Conservation (phyloP, 1,140 invertebrate species). For the Drosophila pseudoananassae region DNA sequence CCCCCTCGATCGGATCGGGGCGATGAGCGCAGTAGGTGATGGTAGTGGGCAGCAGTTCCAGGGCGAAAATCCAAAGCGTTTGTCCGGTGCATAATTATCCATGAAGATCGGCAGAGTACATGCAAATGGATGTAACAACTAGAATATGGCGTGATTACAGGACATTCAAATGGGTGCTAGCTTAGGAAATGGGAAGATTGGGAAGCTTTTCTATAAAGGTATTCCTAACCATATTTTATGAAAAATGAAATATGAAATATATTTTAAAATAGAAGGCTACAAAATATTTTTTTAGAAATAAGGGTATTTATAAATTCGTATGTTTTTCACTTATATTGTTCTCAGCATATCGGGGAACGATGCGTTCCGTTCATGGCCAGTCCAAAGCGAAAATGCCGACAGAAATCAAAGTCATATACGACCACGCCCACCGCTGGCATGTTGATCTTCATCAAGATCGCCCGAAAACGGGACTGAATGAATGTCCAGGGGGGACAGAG, state of each 20-base stretch:
- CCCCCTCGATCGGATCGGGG: slow-evolving; percentile 55
- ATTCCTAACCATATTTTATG: too few relatives aligned
- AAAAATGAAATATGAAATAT: too few relatives aligned
- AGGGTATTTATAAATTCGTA: not conserved
- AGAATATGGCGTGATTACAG: slow-evolving; percentile 50
- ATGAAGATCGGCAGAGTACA: slow-evolving; percentile 20
- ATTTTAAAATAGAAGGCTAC: too few relatives aligned
- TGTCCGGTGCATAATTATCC: slow-evolving; percentile 61
- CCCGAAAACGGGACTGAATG: slow-evolving; percentile 33
- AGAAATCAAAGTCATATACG: slow-evolving; percentile 80
- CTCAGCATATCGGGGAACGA: not conserved
- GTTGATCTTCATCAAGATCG: slow-evolving; percentile 83
- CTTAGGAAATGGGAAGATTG: too few relatives aligned
- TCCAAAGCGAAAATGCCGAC: slow-evolving; percentile 73
- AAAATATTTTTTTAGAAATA: not conserved
- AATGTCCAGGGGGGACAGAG: slow-evolving; percentile 1
- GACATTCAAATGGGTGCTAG: slow-evolving; percentile 12
- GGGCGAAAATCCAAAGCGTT: slow-evolving; percentile 23
- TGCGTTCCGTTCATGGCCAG: slow-evolving; percentile 31
- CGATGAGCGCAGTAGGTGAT: slow-evolving; percentile 79
- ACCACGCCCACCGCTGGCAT: slow-evolving; percentile 71
- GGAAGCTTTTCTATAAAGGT: too few relatives aligned
- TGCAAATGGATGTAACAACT: slow-evolving; percentile 51
- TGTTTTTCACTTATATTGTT: not conserved
- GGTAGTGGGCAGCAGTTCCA: slow-evolving; percentile 53